Conservation (phyloP, 2,888 invertebrate species). For the Drosophila subquinaria region DNA sequence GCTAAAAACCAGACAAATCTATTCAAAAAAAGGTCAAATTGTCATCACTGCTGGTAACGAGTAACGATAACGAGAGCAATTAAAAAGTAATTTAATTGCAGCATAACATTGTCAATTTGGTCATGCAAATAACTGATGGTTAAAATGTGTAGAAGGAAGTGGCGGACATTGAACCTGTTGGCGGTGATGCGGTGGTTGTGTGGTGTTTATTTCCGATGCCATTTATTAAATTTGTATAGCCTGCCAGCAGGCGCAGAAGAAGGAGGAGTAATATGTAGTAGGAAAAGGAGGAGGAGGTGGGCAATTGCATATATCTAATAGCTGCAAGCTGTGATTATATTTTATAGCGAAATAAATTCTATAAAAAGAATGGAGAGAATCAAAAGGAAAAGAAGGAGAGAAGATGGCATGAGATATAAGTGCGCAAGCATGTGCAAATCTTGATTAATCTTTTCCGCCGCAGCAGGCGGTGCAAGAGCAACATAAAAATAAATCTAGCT, state of each 20-base stretch:
- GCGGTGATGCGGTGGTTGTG: conserved; percentile 1
- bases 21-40: too few relatives aligned
- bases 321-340: conserved; percentile 67
- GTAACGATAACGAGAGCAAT: neutral
- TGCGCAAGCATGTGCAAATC: conserved; percentile 78
- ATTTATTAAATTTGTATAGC: conserved; percentile 53
- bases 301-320: conserved; percentile 58
- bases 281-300: conserved; percentile 35
- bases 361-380: conserved; percentile 21
- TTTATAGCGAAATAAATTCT: conserved; percentile 71
- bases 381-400: conserved; percentile 4
- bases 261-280: neutral
- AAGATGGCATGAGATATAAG: conserved; percentile 48
- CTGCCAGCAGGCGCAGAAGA: conserved; percentile 51
- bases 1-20: too few relatives aligned
- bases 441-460: conserved; percentile 81
- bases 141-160: conserved; percentile 16
- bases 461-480: conserved; percentile 61
- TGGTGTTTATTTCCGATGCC: conserved; percentile 32
- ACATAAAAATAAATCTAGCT: conserved; percentile 72
- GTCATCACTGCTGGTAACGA: neutral
- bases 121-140: conserved; percentile 2
- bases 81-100: conserved; percentile 4
- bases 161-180: conserved; percentile 53
- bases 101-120: neutral